Evolutionary conservation across 1,140 invertebrate genomes (phyloP), one percentile per base, ranked within the genome.

Genomic region (Neocloeon triangulifer): DNA sequence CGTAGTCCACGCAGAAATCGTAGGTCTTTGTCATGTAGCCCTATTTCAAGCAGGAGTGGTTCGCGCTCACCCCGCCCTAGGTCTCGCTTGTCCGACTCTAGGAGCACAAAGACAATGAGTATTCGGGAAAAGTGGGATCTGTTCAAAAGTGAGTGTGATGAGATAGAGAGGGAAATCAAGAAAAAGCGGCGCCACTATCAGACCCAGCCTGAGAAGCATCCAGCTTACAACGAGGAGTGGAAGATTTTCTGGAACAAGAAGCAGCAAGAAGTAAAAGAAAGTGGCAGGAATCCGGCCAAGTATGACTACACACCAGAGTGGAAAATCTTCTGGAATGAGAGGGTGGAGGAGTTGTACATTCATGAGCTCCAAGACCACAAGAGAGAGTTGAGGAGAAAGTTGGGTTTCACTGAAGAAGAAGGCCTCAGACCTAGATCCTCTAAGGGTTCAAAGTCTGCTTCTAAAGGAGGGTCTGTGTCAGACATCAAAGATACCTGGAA

Each of bases 261-360:
- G 0, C 81, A 80, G 45, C 80, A 80, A 46, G 75, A 82, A 47
- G 52, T 82, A 25, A 70, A 77, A 47, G 52, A 59, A 32, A 70
- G 73, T 26, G 73, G 72, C 22, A 70, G 70, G 44, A 74, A 82
- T 50, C 67, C 75, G 0, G 61, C 64, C 21, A 72, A 68, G 25
- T 66, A 81, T 45, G 77, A 85, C 43, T 82, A 77, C 43, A 82
- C 80, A 42, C 74, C 77, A 1, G 78, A 84, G 41, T 85, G 79
- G 79, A 80, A 81, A 25, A 52, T 63, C 20, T 80, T 66, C 43
- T 85, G 79, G 79, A 77, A 73, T 43, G 64, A 66, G 33, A 59
- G 73, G 10, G 75, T 81, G 66, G 64, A 70, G 15, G 72, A 80
- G 35, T 49, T 85, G 3, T 71, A 78, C 42, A 61, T 65, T 9